Base-by-base conservation (phyloP, 2,888 invertebrate genomes). In the Arge pagana region DNA sequence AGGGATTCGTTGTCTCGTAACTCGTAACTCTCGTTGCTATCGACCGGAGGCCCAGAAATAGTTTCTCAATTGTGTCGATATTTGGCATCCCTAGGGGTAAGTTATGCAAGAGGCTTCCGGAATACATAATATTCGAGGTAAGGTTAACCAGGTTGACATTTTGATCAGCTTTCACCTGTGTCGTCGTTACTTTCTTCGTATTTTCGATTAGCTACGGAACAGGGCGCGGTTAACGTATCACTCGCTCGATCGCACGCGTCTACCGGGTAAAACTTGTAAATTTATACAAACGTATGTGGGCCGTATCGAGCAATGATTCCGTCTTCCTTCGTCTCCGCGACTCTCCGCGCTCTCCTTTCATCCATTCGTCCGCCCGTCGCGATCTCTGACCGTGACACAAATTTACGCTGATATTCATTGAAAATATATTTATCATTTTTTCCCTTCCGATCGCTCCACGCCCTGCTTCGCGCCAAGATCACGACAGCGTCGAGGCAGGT, bases 131-230 rank as follows among this genome's bases (percentile, higher is more conserved):
- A 13, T 36, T 61, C 61, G 62, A 65, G 58, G 63, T 71, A 69
- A 72, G 70, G 71, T 72, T 71, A 71, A 72, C 68, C 70, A 62
- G 63, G 61, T 63, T 73, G 72, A 74, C 73, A 74, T 74, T 73
- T 74, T 72, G 69, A 68, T 67, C 66, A 45, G 72, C 72, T 74
- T 74, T 73, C 72, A 73, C 73, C 62, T 54, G 54, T 58, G 24
- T 19, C 33, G 23, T 21, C 43, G 51, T 60, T 67, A 66, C 71
- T 71, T 70, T 72, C 72, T 70, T 71, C 68, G 64, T 65, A 60
- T 70, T 70, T 70, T 68, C 62, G 55, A 37, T 50, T 53, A 28
- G 36, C 55, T 40, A 53, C 54, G 48, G 57, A 55, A 50, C 56
- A 53, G 53, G 61, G 55, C 56, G 61, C 63, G 64, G 59, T 56